Base-by-base conservation (phyloP, 2,113 vertebrate species). In the Lophura nycthemera region DNA sequence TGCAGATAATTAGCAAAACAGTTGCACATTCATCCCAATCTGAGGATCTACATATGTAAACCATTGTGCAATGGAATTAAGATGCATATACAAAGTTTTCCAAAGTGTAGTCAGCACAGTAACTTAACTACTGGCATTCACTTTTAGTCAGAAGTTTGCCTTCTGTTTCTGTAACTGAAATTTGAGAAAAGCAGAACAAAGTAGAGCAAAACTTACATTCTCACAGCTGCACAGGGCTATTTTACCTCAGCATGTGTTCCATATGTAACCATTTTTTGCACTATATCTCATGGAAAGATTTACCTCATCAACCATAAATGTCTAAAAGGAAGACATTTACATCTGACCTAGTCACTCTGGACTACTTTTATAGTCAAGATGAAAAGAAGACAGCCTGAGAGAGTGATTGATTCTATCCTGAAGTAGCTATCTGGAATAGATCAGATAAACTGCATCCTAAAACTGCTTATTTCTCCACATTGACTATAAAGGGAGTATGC, bases 391-490 rank as follows among this genome's bases (percentile, higher is more conserved):
- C 27, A 69, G 60, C 8, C 42, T 88, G 72, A 66, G 87, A 92
- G 32, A 11, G 56, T 95, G 85, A 96, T 95, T 92, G 82, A 94
- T 95, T 95, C 56, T 80, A 45, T 94, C 71, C 64, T 94, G 74
- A 91, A 93, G 64, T 60, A 91, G 60, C 60, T 95, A 86, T 93
- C 56, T 88, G 45, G 79, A 93, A 66, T 12, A 76, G 38, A 34
- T 29, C 45, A 90, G 85, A 93, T 86, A 64, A 89, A 94, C 93
- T 86, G 56, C 79, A 60, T 93, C 90, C 82, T 90, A 83, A 86
- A 93, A 63, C 72, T 90, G 83, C 79, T 96, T 95, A 93, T 96
- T 96, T 93, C 75, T 88, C 56, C 94, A 83, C 75, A 42, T 18
- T 89, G 88, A 77, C 85, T 95, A 65, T 90, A 90, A 91, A 91